Evolutionary conservation across 2,888 invertebrate genomes (phyloP), one percentile per base, ranked within the genome.

Genomic region (Lymantria monacha): DNA sequence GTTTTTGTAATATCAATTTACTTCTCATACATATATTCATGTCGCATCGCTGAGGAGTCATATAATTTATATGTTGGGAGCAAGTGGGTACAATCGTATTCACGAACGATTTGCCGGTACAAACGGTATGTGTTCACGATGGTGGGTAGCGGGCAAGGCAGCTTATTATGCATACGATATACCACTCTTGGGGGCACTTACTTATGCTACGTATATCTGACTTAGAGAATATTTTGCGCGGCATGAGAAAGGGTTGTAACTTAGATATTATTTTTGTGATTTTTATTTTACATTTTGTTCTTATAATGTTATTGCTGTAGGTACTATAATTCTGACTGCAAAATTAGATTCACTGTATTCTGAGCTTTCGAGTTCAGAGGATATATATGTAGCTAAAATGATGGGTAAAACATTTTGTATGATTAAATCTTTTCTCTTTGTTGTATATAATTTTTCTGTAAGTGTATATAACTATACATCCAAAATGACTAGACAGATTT

Each of bases 51-150:
- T 73, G 77, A 76, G 76, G 79, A 84, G 88, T 89, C 91, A 88
- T 89, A 89, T 90, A 89, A 90, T 89, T 89, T 89, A 91, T 90
- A 88, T 89, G 85, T 87, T 83, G 81, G 82, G 73, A 76, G 71
- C 65, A 65, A 76, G 73, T 72, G 75, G 82, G 77, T 86, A 88
- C 87, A 88, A 88, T 86, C 76, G 79, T 81, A 85, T 88, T 87
- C 84, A 78, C 86, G 77, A 80, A 80, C 87, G 88, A 88, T 89
- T 91, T 87, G 81, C 70, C 75, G 63, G 70, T 61, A 74, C 69
- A 70, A 65, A 63, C 61, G 65, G 63, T 68, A 75, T 70, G 74
- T 76, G 73, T 75, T 74, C 70, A 67, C 60, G 70, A 60, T 55
- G 57, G 57, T 55, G 66, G 53, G 56, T 66, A 66, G 61, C 64